A percentile compares a stretch with the other conserved stretches of the same genome.
These are phyloP conservation scores for Prinia subflava DNA, from an alignment of 2,113 vertebrate species.

Conservation along the genomic window DNA sequence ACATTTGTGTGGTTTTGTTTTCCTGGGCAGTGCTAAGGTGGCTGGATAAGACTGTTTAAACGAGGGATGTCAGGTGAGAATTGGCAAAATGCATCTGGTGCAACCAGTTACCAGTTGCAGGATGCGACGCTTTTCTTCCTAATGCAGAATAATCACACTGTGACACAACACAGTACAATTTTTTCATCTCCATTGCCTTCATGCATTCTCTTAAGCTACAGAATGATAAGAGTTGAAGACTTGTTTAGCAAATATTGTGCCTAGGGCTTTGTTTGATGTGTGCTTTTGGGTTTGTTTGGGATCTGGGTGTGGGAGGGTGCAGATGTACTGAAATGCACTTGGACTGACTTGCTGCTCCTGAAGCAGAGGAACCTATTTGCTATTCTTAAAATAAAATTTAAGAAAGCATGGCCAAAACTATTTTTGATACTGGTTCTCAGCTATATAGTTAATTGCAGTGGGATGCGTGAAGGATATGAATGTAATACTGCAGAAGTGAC, in stretches of 20 bases:
- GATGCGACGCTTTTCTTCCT: background rate
- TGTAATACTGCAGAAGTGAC: background rate
- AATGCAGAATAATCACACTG: background rate
- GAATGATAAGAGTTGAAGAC: background rate
- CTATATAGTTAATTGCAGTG: background rate
- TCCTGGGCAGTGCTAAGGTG: background rate
- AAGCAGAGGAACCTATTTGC: background rate
- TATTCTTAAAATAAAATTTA: background rate
- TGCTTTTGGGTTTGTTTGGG: background rate
- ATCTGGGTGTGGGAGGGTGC: background rate
- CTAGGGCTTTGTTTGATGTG: background rate
- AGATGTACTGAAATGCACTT: background rate
- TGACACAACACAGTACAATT: accelerated
- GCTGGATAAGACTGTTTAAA: background rate
- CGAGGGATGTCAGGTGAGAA: background rate
- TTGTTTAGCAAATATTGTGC: background rate
- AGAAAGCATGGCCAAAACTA: background rate
- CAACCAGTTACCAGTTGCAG: background rate
- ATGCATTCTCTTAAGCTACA: background rate
- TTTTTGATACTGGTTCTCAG: background rate
- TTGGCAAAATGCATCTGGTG: background rate
- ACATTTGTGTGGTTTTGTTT: background rate
- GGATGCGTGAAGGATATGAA: background rate
- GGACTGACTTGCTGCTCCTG: background rate
- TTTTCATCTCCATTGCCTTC: background rate